Percentiles rank a stretch among this genome's conserved stretches.
phyloP scores from a whole-genome alignment of 2,797 vertebrate genomes.

The Premnoplex brunnescens region DNA sequence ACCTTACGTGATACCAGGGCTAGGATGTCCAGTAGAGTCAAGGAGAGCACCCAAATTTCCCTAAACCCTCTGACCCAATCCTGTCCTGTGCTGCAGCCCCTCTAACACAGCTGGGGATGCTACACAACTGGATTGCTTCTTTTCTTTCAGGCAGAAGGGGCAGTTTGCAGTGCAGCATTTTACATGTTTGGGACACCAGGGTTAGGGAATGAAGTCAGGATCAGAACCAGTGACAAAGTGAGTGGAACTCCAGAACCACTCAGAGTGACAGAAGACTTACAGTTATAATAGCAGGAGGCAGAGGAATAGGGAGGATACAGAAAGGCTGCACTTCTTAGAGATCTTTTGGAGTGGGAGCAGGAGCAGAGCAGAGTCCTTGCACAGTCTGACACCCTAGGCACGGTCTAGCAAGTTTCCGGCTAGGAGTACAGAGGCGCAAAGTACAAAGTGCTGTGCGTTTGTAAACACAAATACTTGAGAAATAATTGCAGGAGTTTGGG shows the following conservation, averaged over 20 bases:
- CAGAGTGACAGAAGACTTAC: not conserved
- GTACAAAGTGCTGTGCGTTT: not conserved
- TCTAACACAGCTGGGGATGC: not conserved
- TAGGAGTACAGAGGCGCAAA: not conserved
- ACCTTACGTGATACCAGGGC: not conserved
- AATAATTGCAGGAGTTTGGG: not conserved
- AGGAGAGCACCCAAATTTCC: not conserved
- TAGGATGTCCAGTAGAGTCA: not conserved
- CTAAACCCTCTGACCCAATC: not conserved
- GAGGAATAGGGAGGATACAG: not conserved
- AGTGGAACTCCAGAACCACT: not conserved
- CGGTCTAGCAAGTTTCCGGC: not conserved
- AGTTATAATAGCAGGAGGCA: not conserved
- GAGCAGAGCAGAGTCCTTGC: not conserved
- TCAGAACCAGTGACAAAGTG: not conserved
- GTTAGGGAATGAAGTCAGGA: not conserved
- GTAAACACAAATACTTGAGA: not conserved
- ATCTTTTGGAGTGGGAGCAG: not conserved
- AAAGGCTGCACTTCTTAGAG: not conserved
- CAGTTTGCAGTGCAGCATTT: not conserved
- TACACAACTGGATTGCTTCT: not conserved
- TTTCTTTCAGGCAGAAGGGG: not conserved
- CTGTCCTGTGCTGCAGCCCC: not conserved
- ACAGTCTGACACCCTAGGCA: not conserved
- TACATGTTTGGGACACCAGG: accelerated